A percentile compares a stretch with the other conserved stretches of the same genome.
These are phyloP conservation scores for Athrips mouffetella DNA, from an alignment of 2,888 invertebrate genomes.

Conservation along the genomic window DNA sequence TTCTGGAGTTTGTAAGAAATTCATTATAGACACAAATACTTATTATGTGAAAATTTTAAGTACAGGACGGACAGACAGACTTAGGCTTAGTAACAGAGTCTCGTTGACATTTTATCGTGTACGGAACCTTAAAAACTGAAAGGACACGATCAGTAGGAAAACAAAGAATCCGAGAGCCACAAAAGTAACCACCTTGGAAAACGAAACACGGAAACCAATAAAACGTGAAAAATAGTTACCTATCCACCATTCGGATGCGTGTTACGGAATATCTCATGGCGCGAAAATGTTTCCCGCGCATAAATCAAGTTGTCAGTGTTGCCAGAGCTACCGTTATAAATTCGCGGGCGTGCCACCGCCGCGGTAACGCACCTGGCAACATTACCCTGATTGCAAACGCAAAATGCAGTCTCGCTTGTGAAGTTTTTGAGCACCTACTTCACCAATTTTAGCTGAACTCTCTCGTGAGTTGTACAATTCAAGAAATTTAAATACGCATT, in stretches of 20 bases:
- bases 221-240: slow-evolving; percentile 59
- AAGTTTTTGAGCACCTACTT: slow-evolving; percentile 6
- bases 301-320: slow-evolving; percentile 73
- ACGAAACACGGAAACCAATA: slow-evolving; percentile 37
- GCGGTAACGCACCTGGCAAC: slow-evolving; percentile 63
- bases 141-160: too few species aligned
- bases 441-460: slow-evolving; percentile 23
- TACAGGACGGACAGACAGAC: too few species aligned
- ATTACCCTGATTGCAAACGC: slow-evolving; percentile 68
- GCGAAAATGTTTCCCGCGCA: slow-evolving; percentile 57
- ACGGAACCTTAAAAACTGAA: too few species aligned
- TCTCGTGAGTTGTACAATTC: neutral
- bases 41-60: too few species aligned
- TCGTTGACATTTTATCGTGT: too few species aligned
- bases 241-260: slow-evolving; percentile 49
- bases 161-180: too few species aligned
- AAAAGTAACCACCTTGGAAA: neutral
- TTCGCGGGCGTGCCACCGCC: slow-evolving; percentile 54
- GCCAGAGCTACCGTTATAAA: slow-evolving; percentile 68
- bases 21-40: too few species aligned
- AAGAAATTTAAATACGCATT: neutral
- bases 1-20: too few species aligned
- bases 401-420: slow-evolving; percentile 18
- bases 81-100: too few species aligned
- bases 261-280: slow-evolving; percentile 54